Evolutionary conservation across 2,888 invertebrate genomes (phyloP).

Genomic region (Ectemnius lituratus): DNA sequence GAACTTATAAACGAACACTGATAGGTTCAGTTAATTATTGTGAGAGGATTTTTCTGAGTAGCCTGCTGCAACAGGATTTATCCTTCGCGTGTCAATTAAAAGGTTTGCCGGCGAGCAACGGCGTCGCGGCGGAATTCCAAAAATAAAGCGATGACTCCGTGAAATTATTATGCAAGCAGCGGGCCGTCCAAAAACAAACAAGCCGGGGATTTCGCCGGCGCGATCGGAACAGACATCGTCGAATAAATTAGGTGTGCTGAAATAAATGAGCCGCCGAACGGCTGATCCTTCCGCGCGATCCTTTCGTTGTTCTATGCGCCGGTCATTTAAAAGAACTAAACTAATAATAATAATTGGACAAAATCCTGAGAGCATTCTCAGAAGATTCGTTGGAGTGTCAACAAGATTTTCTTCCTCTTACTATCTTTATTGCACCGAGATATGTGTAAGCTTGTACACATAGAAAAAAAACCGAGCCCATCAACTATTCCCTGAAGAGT

Average conservation of each 20-base stretch:
- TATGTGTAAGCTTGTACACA: too few species aligned
- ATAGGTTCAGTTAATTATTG: not conserved
- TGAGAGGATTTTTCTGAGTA: not conserved
- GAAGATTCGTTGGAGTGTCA: too few species aligned
- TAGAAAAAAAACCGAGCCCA: not conserved
- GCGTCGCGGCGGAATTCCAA: not conserved
- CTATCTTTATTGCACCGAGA: too few species aligned
- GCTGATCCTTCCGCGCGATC: not conserved
- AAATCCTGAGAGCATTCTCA: too few species aligned
- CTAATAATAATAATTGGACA: too few species aligned
- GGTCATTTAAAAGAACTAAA: too few species aligned
- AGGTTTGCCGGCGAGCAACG: not conserved
- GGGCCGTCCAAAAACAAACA: slow-evolving; percentile 3
- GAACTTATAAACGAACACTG: not conserved
- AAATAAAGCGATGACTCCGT: slow-evolving; percentile 10
- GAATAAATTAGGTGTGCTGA: slow-evolving; percentile 1
- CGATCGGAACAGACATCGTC: slow-evolving; percentile 12
- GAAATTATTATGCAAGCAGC: slow-evolving; percentile 4
- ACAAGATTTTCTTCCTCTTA: too few species aligned
- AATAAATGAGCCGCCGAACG: too few species aligned
- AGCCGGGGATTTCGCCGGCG: slow-evolving; percentile 4
- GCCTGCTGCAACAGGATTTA: not conserved
- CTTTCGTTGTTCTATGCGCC: not conserved
- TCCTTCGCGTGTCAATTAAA: slow-evolving; percentile 2
- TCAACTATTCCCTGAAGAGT: too few species aligned